phyloP scores from a whole-genome alignment of 2,888 invertebrate species.

The Protonemura montana region DNA sequence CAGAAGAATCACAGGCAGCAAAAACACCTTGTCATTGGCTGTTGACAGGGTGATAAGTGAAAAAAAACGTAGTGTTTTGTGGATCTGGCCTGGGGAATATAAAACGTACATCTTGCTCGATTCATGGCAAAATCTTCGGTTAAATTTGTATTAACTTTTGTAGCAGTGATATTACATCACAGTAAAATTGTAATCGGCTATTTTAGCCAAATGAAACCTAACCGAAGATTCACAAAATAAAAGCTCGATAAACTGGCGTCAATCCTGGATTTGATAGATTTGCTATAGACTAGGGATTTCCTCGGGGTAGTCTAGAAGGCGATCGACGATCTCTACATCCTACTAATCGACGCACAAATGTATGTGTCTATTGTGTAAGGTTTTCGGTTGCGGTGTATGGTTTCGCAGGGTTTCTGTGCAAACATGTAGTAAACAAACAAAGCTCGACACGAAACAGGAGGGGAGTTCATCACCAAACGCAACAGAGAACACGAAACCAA shows the following conservation, averaged over 20 bases:
- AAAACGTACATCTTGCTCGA: not conserved
- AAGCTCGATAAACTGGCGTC: not conserved
- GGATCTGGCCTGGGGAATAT: no score
- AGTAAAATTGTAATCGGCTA: not conserved
- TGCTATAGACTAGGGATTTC: not conserved
- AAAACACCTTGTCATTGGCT: no score
- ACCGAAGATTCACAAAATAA: not conserved
- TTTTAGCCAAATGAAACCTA: not conserved
- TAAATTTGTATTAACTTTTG: not conserved
- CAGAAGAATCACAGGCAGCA: no score
- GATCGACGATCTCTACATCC: not conserved
- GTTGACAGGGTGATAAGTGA: no score
- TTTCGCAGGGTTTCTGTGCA: not conserved
- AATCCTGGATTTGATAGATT: not conserved
- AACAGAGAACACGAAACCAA: constrained; percentile 8
- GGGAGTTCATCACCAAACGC: not conserved
- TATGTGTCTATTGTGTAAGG: not conserved
- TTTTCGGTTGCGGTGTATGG: not conserved
- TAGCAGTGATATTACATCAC: not conserved
- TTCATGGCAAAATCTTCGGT: not conserved
- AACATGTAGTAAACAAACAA: not conserved
- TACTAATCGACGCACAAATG: not conserved
- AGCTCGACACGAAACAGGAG: not conserved
- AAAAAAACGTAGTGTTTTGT: no score
- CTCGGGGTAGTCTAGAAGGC: not conserved